Conservation (phyloP, 2,888 invertebrate genomes). For the Nymphalis urticae region DNA sequence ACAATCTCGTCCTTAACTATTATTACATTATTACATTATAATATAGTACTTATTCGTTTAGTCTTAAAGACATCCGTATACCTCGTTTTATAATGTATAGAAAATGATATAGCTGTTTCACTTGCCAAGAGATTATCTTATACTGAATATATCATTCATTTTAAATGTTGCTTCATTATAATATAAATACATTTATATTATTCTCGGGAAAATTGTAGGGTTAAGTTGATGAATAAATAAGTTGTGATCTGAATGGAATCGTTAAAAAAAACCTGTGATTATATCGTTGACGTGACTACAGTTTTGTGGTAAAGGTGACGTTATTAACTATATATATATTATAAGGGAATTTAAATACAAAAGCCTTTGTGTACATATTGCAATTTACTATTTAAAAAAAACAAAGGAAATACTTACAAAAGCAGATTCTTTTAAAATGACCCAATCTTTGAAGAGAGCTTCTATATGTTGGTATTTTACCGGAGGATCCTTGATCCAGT, state of each 20-base stretch:
- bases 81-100: conserved; percentile 6
- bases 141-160: conserved; percentile 41
- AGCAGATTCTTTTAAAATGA: too few species aligned
- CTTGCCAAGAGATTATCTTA: conserved; percentile 45
- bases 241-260: conserved; percentile 21
- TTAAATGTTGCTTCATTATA: conserved; percentile 6
- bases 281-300: not conserved
- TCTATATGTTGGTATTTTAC: too few species aligned
- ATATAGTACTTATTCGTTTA: conserved; percentile 18
- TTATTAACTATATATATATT: not conserved
- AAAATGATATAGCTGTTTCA: conserved; percentile 28
- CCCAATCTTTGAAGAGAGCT: too few species aligned
- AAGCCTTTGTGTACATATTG: too few species aligned
- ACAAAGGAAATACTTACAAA: too few species aligned
- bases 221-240: conserved; percentile 7
- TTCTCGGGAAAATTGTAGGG: conserved; percentile 13
- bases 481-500: too few species aligned
- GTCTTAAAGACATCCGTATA: conserved; percentile 19
- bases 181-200: conserved; percentile 4
- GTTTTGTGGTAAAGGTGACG: not conserved
- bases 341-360: too few species aligned
- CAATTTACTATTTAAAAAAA: too few species aligned
- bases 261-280: conserved; percentile 1
- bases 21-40: not conserved
- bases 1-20: conserved; percentile 9